Base-by-base conservation (phyloP, 2,888 invertebrate genomes). In the Melinaea menophilus region DNA sequence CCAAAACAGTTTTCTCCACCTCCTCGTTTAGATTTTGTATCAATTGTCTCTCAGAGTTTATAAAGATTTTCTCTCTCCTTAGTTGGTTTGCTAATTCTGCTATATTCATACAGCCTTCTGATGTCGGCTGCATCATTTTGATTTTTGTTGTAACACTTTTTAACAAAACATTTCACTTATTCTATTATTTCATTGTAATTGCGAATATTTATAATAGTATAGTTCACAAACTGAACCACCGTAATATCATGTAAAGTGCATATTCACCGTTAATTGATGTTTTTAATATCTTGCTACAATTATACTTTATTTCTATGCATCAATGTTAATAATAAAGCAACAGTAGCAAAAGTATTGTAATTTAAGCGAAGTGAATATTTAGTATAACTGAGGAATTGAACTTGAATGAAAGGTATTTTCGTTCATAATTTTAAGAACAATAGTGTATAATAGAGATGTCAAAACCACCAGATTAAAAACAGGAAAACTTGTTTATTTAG, bases 1-100 rank as follows among this genome's bases (percentile, higher is more conserved):
- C 91, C 68, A 91, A 78, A 12, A 92, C 90, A 75, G 88, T 91
- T 67, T 86, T 87, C 71, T 91, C 91, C 73, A 96, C 93, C 76
- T 94, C 93, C 79, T 95, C 94, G 81, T 96, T 96, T 45, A 96
- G 89, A 75, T 92, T 93, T 74, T 95, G 94, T 76, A 97, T 93
- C 81, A 95, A 94, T 77, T 95, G 94, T 81, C 95, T 94, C 82
- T 98, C 98, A 3, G 96, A 95, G 72, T 93, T 93, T 62, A 97
- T 95, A 81, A 97, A 97, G 63, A 98, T 92, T 75, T 96, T 94
- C 85, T 98, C 98, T 80, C 96, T 94, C 63, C 95, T 93, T 71
- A 97, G 88, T 80, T 95, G 94, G 71, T 86, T 88, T 35, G 91
- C 90, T 70, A 91, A 74, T 75, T 90, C 91, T 62, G 90, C 86